Evolutionary conservation across 2,888 invertebrate species (phyloP).

Genomic region (Deilephila elpenor): DNA sequence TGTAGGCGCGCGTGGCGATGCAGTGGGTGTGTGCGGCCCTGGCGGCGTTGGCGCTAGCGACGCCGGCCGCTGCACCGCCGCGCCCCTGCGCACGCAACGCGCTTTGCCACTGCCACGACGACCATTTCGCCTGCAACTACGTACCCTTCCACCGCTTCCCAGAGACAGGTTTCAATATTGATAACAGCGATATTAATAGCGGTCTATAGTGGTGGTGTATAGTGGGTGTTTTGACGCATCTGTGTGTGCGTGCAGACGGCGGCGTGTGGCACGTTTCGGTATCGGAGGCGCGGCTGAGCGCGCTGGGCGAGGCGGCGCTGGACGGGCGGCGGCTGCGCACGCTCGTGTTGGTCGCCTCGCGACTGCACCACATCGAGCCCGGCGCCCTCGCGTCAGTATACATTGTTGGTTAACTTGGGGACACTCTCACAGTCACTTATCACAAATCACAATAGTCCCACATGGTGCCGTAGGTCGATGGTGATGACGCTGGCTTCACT

Average conservation of each 20-base stretch:
- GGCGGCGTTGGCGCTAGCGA: conserved; percentile 41
- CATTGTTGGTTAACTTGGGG: neutral
- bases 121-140: conserved; percentile 63
- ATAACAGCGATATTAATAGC: neutral
- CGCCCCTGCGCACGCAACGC: conserved; percentile 50
- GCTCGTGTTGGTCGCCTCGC: conserved; percentile 90
- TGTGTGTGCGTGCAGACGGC: conserved; percentile 43
- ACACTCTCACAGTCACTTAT: neutral
- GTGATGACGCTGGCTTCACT: conserved; percentile 89
- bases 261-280: conserved; percentile 88
- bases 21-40: conserved; percentile 27
- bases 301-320: conserved; percentile 90
- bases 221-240: neutral
- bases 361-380: conserved; percentile 88
- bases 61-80: conserved; percentile 34
- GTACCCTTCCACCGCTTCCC: conserved; percentile 69
- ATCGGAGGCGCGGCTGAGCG: conserved; percentile 85
- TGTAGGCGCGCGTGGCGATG: neutral
- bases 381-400: conserved; percentile 87
- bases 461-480: conserved; percentile 86
- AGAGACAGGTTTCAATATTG: conserved; percentile 50
- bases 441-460: neutral
- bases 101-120: conserved; percentile 62
- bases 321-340: conserved; percentile 89
- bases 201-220: neutral